phyloP scores from a whole-genome alignment of 2,888 invertebrate genomes.

The Drosophila incognita region DNA sequence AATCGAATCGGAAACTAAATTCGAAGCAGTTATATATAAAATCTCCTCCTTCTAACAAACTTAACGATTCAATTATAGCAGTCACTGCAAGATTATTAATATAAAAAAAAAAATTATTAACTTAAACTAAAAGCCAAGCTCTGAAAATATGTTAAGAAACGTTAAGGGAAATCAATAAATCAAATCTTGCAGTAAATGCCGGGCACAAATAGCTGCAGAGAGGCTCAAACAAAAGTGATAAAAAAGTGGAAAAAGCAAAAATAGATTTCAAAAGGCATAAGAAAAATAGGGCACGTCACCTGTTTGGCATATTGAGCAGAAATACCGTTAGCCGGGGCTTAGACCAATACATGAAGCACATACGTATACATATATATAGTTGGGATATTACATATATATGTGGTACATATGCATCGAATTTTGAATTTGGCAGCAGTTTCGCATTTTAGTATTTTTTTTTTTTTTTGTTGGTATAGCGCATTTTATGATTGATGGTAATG shows the following conservation, averaged over 20 bases:
- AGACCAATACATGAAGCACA: conserved; percentile 46
- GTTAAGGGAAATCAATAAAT: background rate
- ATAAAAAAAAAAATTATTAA: background rate
- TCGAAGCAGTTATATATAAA: too few relatives aligned
- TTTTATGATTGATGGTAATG: conserved; percentile 14
- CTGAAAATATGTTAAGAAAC: background rate
- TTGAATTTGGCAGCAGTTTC: conserved; percentile 46
- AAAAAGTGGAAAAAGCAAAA: background rate
- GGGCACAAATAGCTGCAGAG: background rate
- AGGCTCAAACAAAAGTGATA: background rate
- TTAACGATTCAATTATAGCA: background rate
- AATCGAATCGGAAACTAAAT: too few relatives aligned
- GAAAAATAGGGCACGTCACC: conserved; percentile 47
- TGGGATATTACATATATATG: conserved; percentile 11
- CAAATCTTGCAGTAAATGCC: conserved; percentile 5
- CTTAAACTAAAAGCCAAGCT: background rate
- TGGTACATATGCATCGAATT: conserved; percentile 34
- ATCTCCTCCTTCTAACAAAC: background rate
- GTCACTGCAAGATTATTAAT: background rate
- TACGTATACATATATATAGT: conserved; percentile 30
- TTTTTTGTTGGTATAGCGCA: conserved; percentile 21
- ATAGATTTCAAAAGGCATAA: background rate
- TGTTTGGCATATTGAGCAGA: conserved; percentile 39
- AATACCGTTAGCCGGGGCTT: conserved; percentile 32
- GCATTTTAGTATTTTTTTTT: background rate